Base-by-base conservation (phyloP, 1,140 invertebrate species). In the Drosophila santomea region DNA sequence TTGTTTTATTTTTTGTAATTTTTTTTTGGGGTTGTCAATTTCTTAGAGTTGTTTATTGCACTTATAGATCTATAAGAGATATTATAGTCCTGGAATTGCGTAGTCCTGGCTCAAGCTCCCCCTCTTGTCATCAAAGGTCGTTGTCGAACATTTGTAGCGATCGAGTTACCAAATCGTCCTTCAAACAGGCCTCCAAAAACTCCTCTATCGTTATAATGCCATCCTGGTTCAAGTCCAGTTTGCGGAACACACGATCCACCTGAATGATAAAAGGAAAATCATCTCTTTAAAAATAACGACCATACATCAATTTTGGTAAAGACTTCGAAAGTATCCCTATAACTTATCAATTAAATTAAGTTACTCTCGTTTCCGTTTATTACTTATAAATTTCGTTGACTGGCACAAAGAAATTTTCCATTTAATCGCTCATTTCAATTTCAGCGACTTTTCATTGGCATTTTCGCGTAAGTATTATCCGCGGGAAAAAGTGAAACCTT, bases 141-240 rank as follows among this genome's bases (percentile, higher is more conserved):
- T 94, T 95, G 92, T 97, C 96, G 91, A 97, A 97, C 95, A 97
- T 96, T 92, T 96, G 96, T 92, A 97, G 92, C 23, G 96, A 97
- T 45, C 95, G 95, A 51, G 96, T 96, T 91, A 97, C 96, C 68
- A 97, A 95, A 91, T 97, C 96, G 84, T 97, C 96, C 94, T 97
- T 98, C 74, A 98, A 94, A 93, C 98, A 99, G 75, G 97, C 97
- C 93, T 98, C 97, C 91, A 98, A 96, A 93, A 99, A 99, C 94
- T 99, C 97, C 93, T 98, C 97, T 93, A 98, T 97, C 66, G 98
- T 98, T 91, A 98, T 98, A 58, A 98, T 97, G 58, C 97, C 98
- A 92, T 98, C 97, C 93, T 97, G 96, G 93, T 98, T 98, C 64
- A 98, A 94, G 92, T 98, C 98, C 88, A 98, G 94, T 93, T 98